Base-by-base conservation (phyloP, 2,888 invertebrate species). In the Periphyllus acericola region DNA sequence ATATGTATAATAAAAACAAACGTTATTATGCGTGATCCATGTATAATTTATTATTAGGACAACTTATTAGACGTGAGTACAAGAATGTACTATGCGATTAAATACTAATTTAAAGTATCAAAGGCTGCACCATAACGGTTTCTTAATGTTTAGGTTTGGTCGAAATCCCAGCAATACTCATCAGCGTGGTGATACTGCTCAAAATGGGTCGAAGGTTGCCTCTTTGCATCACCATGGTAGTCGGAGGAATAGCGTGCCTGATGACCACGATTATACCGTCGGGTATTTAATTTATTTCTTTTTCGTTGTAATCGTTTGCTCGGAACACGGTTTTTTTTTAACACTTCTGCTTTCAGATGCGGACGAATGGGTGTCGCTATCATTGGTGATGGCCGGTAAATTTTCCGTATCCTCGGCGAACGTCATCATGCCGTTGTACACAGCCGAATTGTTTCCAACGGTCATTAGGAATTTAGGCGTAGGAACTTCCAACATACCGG, bases 331-430 rank as follows among this genome's bases (percentile, higher is more conserved):
- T 36, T 74, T 0, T 4, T 17, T 14, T 21, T 72, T 8, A 36
- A 60, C 36, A 11, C 19, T 81, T 21, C 40, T 82, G 2, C 71
- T 72, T 60, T 25, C 32, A 89, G 89, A 82, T 40, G 88, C 88
- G 71, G 46, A 74, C 32, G 88, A 89, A 79, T 95, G 95, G 95
- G 91, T 95, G 79, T 94, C 94, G 91, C 94, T 95, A 74, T 93
- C 94, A n/a, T 93, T 95, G 90, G 93, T 95, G 76, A 95, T 96
- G 95, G 93, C 95, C 89, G 96, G 96, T 90, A 96, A 96, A 92
- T 96, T 96, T 90, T 94, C 95, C 46, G 95, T 96, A 84, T 95
- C 95, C 72, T 94, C 95, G 0, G 95, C 95, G 34, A 96, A 96
- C 90, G 96, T 95, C 91, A 95, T 96, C 90, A 93, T 96, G 92